Evolutionary conservation across 2,888 invertebrate genomes (phyloP), one percentile per base, ranked within the genome.

Genomic region (Cetonia aurata): DNA sequence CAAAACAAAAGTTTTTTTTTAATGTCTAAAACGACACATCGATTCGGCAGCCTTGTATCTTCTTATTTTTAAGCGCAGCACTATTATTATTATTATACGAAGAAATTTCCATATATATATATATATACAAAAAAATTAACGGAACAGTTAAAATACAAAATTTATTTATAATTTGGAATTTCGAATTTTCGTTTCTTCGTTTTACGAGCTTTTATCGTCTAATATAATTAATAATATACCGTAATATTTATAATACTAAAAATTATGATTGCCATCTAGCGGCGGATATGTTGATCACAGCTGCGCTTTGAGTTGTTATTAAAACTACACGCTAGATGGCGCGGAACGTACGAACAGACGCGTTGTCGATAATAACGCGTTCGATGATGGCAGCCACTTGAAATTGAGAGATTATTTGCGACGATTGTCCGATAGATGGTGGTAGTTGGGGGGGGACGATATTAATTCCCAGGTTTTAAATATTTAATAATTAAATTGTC

Each of bases 271-370:
- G 60, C 60, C 60, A 60, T 60, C 60, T 48, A 60, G 60, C 46
- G 60, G 46, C 31, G 60, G 50, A 65, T 65, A 50, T 65, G 50
- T 65, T 50, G 62, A 65, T 65, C 62, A 65, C 62, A 65, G 62
- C 62, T 65, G 62, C 62, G 62, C 62, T 65, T 65, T 65, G 62
- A 65, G 62, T 65, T 60, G 33, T 10, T 31, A 56, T 37, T 37
- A 37, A 9, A 37, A 65, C 33, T 62, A 25, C 37, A 37, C 50
- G 50, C 62, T 65, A 65, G 50, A 65, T 65, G 62, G 62, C 62
- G 62, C 15, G 17, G 17, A 31, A 25, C 19, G 33, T 37, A 60
- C 31, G 44, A 60, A 46, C 41, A 37, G 62, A 65, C 50, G 62
- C 37, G 46, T 31, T 48, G 44, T 15, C 48, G 52, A 52, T 52